Conservation (phyloP, 2,888 invertebrate genomes). For the Sesamia inferens region DNA sequence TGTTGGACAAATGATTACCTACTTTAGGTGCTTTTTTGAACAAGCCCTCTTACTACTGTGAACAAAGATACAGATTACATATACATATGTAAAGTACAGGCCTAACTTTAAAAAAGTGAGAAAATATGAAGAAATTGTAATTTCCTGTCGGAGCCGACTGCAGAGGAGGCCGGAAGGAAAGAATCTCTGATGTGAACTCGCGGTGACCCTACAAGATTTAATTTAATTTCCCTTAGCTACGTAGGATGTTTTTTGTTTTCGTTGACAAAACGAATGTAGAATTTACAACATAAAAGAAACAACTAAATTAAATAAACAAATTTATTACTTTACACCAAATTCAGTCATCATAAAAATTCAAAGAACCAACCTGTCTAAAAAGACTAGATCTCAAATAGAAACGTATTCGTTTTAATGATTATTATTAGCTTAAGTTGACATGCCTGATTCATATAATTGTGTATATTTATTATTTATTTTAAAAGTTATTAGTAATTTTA, state of each 20-base stretch:
- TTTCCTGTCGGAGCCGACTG: background rate
- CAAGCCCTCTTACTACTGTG: no score
- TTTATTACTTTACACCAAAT: background rate
- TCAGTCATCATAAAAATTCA: background rate
- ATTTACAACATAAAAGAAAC: background rate
- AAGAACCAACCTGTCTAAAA: background rate
- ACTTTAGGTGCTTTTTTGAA: no score
- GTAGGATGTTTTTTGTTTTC: background rate
- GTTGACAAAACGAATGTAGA: background rate
- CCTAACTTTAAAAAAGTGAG: no score
- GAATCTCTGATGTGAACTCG: background rate
- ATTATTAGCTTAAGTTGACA: background rate
- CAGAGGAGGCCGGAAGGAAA: background rate
- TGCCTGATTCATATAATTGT: background rate
- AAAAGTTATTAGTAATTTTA: background rate
- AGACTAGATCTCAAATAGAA: background rate
- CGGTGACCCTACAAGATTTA: background rate
- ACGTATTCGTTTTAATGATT: background rate
- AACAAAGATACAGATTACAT: no score
- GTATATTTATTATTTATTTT: background rate
- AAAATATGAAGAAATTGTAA: background rate
- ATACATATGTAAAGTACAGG: no score
- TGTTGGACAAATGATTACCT: no score
- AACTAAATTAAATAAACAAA: background rate
- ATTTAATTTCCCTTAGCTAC: background rate